phyloP scores from a whole-genome alignment of 37 sponge, comb jelly and placozoan genomes.

The Hormiphora californensis region DNA sequence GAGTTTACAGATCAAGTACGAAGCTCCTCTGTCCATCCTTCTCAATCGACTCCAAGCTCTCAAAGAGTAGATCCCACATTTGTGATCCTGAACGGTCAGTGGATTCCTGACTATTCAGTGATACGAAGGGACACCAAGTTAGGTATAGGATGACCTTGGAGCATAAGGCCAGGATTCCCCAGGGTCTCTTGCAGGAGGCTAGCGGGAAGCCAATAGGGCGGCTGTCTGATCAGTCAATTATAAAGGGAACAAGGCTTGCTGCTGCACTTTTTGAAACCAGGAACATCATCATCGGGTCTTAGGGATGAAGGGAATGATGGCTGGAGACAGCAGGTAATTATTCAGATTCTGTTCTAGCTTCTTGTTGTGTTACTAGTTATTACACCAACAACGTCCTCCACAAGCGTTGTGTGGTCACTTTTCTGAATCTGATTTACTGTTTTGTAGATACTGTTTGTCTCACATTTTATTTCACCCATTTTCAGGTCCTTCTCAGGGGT shows the following conservation, averaged over 20 bases:
- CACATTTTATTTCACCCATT: too few species aligned
- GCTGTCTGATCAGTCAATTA: background rate
- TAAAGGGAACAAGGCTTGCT: conserved; percentile 31
- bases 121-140: background rate
- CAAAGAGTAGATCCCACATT: conserved; percentile 30
- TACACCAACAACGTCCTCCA: too few species aligned
- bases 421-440: too few species aligned
- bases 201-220: background rate
- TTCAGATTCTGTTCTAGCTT: background rate
- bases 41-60: background rate
- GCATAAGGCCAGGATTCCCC: background rate
- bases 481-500: conserved; percentile 27
- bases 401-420: too few species aligned
- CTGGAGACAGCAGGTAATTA: conserved; percentile 3
- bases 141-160: background rate
- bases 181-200: background rate
- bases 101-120: background rate
- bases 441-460: too few species aligned
- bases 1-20: background rate
- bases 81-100: conserved; percentile 38
- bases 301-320: conserved; percentile 30
- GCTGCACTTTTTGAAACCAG: too few species aligned
- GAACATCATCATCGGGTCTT: too few species aligned
- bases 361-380: too few species aligned
- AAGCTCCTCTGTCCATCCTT: background rate